These are phyloP conservation scores for Bradypodion pumilum DNA, from an alignment of 2,797 vertebrate species.

Conservation along the genomic window DNA sequence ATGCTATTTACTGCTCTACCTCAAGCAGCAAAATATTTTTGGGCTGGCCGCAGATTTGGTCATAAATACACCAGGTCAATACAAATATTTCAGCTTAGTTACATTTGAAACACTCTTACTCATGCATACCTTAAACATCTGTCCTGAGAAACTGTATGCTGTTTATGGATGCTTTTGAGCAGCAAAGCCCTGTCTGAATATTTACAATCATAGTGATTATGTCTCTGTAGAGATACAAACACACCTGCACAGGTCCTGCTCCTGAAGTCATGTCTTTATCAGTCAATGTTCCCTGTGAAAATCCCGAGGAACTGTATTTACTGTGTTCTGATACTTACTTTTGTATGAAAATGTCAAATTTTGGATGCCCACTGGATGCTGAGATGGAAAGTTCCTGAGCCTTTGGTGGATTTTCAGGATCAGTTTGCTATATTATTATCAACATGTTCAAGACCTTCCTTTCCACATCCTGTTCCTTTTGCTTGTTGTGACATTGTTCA, in stretches of 20 bases:
- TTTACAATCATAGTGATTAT: neutral
- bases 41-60: neutral
- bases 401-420: constrained; percentile 1
- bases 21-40: neutral
- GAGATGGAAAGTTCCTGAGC: neutral
- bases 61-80: neutral
- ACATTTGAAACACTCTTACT: neutral
- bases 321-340: constrained; percentile 5
- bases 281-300: constrained; percentile 6
- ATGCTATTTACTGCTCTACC: neutral
- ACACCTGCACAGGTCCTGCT: neutral
- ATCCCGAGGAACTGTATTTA: constrained; percentile 15
- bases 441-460: neutral
- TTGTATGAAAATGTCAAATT: constrained; percentile 30
- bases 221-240: neutral
- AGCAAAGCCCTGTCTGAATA: neutral
- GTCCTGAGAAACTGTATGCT: neutral
- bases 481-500: neutral
- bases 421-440: constrained; percentile 15
- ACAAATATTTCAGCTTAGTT: neutral
- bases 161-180: neutral
- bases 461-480: neutral
- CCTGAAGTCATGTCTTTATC: neutral
- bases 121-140: neutral
- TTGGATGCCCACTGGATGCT: constrained; percentile 16